Evolutionary conservation across 1,140 invertebrate species (phyloP), one percentile per base, ranked within the genome.

Genomic region (Penaeus vannamei): DNA sequence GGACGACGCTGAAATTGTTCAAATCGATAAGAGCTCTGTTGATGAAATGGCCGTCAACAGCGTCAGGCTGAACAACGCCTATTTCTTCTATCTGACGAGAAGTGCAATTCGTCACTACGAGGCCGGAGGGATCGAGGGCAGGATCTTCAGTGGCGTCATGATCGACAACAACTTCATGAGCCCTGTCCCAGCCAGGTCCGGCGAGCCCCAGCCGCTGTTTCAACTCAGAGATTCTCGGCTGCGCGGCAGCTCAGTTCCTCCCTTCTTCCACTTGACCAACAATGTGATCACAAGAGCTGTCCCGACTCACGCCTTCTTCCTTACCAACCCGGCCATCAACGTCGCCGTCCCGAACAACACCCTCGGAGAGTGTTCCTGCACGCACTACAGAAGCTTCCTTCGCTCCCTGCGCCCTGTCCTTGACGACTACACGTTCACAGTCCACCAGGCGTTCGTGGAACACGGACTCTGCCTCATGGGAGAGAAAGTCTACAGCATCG

Each of bases 341-440:
- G 53, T 86, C 17, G 84, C 84, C n/a, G 72, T 86, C 12, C 84
- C 84, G 12, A 86, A 86, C 59, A 86, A 86, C 59, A 79, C 72
- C 20, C 32, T 86, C 17, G 84, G 84, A 2, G 84, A 86, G n/a
- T 86, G 84, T 36, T 86, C 84, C 7, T 86, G 84, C 32, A 26
- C 12, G n/a, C 26, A 32, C 0, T 86, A 76, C 19, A 53, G 60
- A 61, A 61, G 29, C 59, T 86, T 77, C 60, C 69, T 86, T 61
- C 72, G 8, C 19, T 86, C 84, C 12, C 59, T 86, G 20, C 22
- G 42, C 61, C 14, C 26, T 36, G 42, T 86, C 60, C 26, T 86
- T 4, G 84, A 79, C 26, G 23, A 53, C 17, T 79, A 76, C 26
- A 76, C 72, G 0, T 59, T 77, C 7, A 60, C 59, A 17, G 60